Base-by-base conservation (phyloP, 2,888 invertebrate genomes). In the Melanostoma scalare region DNA sequence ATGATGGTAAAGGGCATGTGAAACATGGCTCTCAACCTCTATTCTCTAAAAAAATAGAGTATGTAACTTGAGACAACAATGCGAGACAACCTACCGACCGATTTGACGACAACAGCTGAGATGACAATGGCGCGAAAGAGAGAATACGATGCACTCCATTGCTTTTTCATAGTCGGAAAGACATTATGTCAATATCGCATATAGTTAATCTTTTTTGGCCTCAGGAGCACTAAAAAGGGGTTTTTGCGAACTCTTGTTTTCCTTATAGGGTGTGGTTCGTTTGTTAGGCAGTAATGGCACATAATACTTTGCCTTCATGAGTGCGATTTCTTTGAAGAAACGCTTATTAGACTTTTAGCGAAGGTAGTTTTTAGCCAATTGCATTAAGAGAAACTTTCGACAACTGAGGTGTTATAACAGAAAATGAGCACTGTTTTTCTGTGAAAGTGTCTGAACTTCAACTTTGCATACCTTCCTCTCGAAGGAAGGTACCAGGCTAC, bases 111-210 rank as follows among this genome's bases (percentile, higher is more conserved):
- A 61, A 74, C 56, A 56, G 65, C 53, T 38, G 48, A 52, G 10
- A 36, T 10, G 44, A 50, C 42, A 6, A 67, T 5, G 40, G 40
- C 40, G 20, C 48, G 36, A 73, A 8, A 40, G 31, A 42, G 48
- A 67, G 52, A 68, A 46, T 73, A 77, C 63, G 72, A 77, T 82
- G 77, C 77, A 77, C 56, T 73, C 72, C 58, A 53, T 68, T 76
- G 77, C 61, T 63, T 61, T 82, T 82, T 67, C 48, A 73, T 68
- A 74, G 55, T 56, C 74, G 68, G 74, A 75, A 75, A 69, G 69
- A 65, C 82, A 78, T 84, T 74, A 84, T 84, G 82, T 78, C 82
- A 84, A 84, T 78, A 84, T 84, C 78, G 58, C 82, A 78, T 73
- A 73, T 82, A 78, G 74, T 84, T 78, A 74, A 84, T 84, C 78